Evolutionary conservation across 2,113 vertebrate genomes (phyloP), one percentile per base, ranked within the genome.

Genomic region (Narcine bancroftii): DNA sequence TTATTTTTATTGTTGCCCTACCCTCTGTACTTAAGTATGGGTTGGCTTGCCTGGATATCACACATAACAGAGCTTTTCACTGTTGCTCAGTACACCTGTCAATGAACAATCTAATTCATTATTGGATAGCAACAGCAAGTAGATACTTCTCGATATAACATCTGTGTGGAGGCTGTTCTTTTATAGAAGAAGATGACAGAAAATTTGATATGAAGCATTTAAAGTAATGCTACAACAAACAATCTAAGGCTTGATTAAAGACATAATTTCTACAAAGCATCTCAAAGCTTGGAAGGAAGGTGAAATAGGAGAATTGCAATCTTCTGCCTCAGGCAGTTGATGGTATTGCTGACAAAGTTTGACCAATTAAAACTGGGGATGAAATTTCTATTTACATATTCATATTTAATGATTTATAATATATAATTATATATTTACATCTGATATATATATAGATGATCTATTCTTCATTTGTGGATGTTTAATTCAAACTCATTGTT

Each of bases 331-430:
- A 85, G 33, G 33, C 50, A 85, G 33, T 13, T 6, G 81, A 85
- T 36, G 0, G 33, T 33, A 36, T 6, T 13, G 50, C 13, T n/a
- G 26, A 13, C 33, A 56, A 36, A 3, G 4, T 45, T 79, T 50
- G 50, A 60, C 50, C 6, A 13, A 85, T 36, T 85, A 56, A 60
- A 15, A 85, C 13, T n/a, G 26, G 7, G 29, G 13, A 85, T 60
- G 53, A 53, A n/a, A 56, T 56, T 53, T 63, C 4, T 10, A 87
- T 87, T 87, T 87, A n/a, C 81, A 60, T 87, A 63, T 87, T 87
- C 36, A 87, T n/a, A 87, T 36, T 87, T 87, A 87, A 87, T 87
- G 81, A 87, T 36, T 87, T 87, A 60, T 87, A 60, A 60, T 60
- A 36, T 63, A 60, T 87, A 87, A 87, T 87, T 87, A 87, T 87